These are phyloP conservation scores for Limnephilus auricula DNA, from an alignment of 2,888 invertebrate genomes.

Conservation along the genomic window DNA sequence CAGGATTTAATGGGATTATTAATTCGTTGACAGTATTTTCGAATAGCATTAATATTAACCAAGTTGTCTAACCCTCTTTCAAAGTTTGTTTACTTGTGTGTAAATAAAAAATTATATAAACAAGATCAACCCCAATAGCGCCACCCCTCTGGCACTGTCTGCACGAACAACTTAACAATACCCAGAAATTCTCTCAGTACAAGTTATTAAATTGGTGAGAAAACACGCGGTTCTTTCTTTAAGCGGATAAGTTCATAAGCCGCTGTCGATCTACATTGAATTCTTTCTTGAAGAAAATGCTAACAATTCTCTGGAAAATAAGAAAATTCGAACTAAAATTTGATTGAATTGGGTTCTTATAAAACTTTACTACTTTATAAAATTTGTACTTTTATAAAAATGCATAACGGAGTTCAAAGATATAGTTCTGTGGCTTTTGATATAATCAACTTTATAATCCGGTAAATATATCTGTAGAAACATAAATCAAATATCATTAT, in stretches of 20 bases:
- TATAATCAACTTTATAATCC: slow-evolving; percentile 65
- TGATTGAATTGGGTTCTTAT: not conserved
- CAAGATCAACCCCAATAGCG: not conserved
- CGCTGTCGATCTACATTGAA: not conserved
- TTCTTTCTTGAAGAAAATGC: not conserved
- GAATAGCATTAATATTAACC: not conserved
- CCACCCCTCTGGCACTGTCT: slow-evolving; percentile 38
- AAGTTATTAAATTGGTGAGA: slow-evolving; percentile 56
- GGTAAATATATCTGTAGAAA: slow-evolving; percentile 48
- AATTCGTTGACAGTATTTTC: not conserved
- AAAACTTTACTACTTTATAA: not conserved
- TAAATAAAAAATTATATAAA: slow-evolving; percentile 8
- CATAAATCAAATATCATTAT: not conserved
- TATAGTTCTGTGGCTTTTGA: slow-evolving; percentile 64
- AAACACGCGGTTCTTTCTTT: slow-evolving; percentile 44
- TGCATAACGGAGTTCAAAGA: slow-evolving; percentile 51
- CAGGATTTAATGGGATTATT: not conserved
- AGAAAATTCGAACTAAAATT: not conserved
- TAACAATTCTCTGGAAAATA: not conserved
- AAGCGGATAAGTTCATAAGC: not conserved
- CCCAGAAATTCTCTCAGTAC: slow-evolving; percentile 53
- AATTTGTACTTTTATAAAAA: slow-evolving; percentile 13
- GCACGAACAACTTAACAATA: slow-evolving; percentile 55
- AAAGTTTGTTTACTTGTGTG: not conserved
- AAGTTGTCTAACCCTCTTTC: slow-evolving; percentile 1